These are phyloP conservation scores for Sciurus carolinensis DNA, from an alignment of 2,797 vertebrate genomes.

Conservation along the genomic window DNA sequence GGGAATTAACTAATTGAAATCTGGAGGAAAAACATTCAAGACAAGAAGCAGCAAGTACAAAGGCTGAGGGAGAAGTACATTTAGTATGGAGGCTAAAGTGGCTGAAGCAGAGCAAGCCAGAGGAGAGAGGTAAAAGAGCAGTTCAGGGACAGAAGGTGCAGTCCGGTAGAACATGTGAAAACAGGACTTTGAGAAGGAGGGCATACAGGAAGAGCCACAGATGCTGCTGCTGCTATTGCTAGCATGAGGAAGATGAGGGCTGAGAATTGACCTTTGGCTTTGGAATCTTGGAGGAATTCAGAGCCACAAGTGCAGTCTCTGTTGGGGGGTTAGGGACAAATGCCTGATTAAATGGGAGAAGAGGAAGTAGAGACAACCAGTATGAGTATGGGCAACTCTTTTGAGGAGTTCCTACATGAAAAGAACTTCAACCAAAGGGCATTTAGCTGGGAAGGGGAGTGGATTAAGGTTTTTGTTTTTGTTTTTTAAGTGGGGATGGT, in stretches of 20 bases:
- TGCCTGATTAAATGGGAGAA: not conserved
- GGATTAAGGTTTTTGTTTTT: not conserved
- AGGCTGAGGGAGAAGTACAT: not conserved
- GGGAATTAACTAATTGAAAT: not conserved
- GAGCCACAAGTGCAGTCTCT: not conserved
- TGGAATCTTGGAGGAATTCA: not conserved
- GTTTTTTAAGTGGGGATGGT: not conserved
- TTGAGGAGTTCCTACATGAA: not conserved
- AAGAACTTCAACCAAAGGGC: not conserved
- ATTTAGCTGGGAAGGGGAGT: not conserved
- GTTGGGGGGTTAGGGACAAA: not conserved
- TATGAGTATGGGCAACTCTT: not conserved
- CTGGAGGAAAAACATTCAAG: not conserved
- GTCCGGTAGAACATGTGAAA: too few species aligned
- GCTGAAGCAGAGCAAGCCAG: not conserved
- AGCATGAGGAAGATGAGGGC: too few species aligned
- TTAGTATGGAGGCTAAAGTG: not conserved
- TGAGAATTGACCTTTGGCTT: not conserved
- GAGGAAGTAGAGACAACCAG: not conserved
- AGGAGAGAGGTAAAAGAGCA: not conserved
- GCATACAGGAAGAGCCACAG: accelerated
- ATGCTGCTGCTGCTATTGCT: accelerated
- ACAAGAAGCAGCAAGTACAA: not conserved
- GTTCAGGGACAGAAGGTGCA: accelerated
- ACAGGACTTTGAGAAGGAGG: not conserved